Evolutionary conservation across 64 coral and sea anemone species (phyloP).

Genomic region (Pachyseris speciosa): DNA sequence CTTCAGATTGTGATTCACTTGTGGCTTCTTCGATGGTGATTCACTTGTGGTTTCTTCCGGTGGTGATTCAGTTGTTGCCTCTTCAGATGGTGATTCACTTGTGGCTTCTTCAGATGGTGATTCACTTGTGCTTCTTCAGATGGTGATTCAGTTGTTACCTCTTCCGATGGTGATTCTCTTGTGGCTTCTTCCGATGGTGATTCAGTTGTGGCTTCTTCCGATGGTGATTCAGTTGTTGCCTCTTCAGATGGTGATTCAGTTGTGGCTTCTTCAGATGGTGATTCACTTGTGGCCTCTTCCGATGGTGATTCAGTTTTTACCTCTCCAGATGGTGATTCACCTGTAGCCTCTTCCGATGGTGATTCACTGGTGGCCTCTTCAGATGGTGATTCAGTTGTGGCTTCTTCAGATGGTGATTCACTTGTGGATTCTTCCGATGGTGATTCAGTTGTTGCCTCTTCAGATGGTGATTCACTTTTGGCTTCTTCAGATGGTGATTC

Average conservation of each 20-base stretch:
- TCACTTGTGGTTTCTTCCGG: no score
- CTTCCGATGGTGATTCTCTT: no score
- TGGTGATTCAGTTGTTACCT: no score
- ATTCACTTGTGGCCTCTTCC: background rate
- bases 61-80: no score
- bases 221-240: background rate
- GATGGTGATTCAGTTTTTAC: background rate
- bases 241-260: background rate
- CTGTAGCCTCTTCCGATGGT: background rate
- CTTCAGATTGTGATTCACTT: background rate
- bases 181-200: no score
- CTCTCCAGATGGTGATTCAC: background rate
- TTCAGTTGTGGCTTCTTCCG: background rate
- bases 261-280: background rate
- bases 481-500: background rate
- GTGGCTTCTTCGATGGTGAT: no score
- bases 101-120: no score
- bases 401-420: background rate
- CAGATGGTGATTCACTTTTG: background rate
- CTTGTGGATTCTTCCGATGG: background rate
- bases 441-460: background rate
- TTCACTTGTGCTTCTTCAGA: no score
- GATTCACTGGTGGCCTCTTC: background rate
- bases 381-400: background rate
- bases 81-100: no score